Percentiles rank a stretch among this genome's conserved stretches.
These are phyloP conservation scores for Siniperca knerii DNA, from an alignment of 2,113 vertebrate species.

Conservation along the genomic window DNA sequence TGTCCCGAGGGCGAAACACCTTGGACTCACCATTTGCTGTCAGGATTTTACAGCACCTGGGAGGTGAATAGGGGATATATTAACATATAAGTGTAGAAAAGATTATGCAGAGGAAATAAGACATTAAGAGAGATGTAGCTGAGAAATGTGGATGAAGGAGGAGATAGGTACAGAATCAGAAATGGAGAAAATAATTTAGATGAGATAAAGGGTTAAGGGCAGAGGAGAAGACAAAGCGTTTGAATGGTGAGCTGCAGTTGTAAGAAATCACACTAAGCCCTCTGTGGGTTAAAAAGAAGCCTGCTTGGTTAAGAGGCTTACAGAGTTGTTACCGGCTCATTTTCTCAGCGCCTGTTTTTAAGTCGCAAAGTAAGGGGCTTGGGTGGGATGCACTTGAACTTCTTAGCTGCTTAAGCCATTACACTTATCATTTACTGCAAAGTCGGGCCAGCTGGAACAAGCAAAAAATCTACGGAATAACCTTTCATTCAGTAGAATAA, in stretches of 20 bases:
- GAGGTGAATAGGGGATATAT: constrained; percentile 18
- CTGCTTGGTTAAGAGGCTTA: constrained; percentile 80
- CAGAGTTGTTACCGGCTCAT: constrained; percentile 76
- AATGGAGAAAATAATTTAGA: constrained; percentile 15
- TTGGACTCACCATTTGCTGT: constrained; percentile 92
- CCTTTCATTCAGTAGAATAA: constrained; percentile 2
- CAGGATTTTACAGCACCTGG: constrained; percentile 96
- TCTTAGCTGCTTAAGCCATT: constrained; percentile 71
- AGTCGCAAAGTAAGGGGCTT: constrained; percentile 73
- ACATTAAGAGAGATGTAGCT: not conserved
- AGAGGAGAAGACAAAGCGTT: constrained; percentile 39
- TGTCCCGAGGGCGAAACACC: constrained; percentile 94
- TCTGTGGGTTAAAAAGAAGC: constrained; percentile 76
- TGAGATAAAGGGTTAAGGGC: constrained; percentile 2
- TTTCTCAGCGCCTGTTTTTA: constrained; percentile 75
- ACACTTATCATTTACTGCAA: constrained; percentile 62
- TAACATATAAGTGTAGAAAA: not conserved
- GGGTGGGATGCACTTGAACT: constrained; percentile 77
- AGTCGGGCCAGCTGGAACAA: constrained; percentile 34
- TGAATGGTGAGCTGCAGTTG: constrained; percentile 42
- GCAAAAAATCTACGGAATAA: constrained; percentile 7
- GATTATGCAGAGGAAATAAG: not conserved
- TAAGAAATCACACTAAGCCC: constrained; percentile 64
- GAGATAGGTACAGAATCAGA: not conserved
- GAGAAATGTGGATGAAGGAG: not conserved